Conservation (phyloP, 2,113 vertebrate species). For the Rhizomys pruinosus region DNA sequence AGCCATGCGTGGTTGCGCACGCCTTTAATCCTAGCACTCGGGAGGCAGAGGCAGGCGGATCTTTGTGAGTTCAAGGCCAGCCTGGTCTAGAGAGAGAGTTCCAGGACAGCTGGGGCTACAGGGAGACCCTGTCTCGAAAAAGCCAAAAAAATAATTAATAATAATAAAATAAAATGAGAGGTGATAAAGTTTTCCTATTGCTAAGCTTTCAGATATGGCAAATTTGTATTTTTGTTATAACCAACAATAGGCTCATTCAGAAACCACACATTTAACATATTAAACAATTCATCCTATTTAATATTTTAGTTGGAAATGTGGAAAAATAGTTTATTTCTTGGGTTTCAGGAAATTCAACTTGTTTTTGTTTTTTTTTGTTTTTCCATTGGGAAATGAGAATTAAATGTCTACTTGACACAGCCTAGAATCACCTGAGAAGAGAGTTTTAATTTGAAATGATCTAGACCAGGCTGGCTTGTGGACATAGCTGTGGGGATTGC, state of each 20-base stretch:
- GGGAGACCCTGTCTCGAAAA: no score
- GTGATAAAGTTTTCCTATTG: no score
- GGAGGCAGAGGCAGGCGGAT: no score
- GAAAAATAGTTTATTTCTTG: not conserved
- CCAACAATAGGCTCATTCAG: not conserved
- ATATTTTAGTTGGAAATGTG: not conserved
- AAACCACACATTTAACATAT: not conserved
- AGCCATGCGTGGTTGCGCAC: no score
- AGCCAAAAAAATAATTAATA: no score
- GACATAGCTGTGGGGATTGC: not conserved
- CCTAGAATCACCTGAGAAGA: not conserved
- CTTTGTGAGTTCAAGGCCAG: no score
- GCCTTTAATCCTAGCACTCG: no score
- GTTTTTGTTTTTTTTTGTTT: not conserved
- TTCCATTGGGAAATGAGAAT: not conserved
- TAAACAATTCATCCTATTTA: not conserved
- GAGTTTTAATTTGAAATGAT: not conserved
- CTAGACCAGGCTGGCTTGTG: not conserved
- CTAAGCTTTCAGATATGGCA: no score
- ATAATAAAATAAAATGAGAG: no score
- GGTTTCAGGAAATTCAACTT: not conserved
- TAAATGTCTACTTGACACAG: not conserved
- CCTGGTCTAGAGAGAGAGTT: no score
- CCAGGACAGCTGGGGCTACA: no score
- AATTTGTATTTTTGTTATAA: no score